Base-by-base conservation (phyloP, 2,113 vertebrate genomes). In the Columba janthina region DNA sequence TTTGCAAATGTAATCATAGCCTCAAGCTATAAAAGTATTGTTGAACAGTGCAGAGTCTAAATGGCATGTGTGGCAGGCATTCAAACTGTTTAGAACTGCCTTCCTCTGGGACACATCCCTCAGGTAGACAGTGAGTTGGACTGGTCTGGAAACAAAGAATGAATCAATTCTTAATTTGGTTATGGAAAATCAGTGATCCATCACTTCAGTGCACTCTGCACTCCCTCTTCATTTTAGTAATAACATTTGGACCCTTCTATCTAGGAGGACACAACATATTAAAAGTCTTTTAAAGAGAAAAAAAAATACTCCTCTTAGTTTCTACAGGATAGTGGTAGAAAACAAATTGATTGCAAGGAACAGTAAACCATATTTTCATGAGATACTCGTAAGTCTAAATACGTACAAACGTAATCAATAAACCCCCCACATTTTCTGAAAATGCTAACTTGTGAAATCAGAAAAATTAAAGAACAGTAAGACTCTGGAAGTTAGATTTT, bases 41-140 rank as follows among this genome's bases (percentile, higher is more conserved):
- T 7, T 57, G 25, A 57, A 16, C 10, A 21, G 7, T 44, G 15
- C 21, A 62, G 29, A 38, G 21, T 40, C 6, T 16, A 40, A 70
- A 28, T 9, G 4, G 12, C 1, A 10, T 12, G 0, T 44, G n/a
- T 25, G 20, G 1, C 20, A 77, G 22, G 15, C 32, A 31, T n/a
- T 82, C 16, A 9, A 0, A 0, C 15, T 38, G 9, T 8, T 65
- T 29, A 69, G 22, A 11, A n/a, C 29, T 82, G 26, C 15, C 46
- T 61, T 71, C 36, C 15, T 28, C 57, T 71, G 22, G 20, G 20
- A 62, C 24, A 57, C 12, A 62, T 74, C 20, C 78, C 11, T 31
- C 20, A 60, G 7, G 21, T 11, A 48, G 10, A 57, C 15, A 53
- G 12, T 10, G 42, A 58, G 18, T 7, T 57, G 46, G 17, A 46